Evolutionary conservation across 2,797 vertebrate genomes (phyloP).

Genomic region (Fistularia tabacaria): DNA sequence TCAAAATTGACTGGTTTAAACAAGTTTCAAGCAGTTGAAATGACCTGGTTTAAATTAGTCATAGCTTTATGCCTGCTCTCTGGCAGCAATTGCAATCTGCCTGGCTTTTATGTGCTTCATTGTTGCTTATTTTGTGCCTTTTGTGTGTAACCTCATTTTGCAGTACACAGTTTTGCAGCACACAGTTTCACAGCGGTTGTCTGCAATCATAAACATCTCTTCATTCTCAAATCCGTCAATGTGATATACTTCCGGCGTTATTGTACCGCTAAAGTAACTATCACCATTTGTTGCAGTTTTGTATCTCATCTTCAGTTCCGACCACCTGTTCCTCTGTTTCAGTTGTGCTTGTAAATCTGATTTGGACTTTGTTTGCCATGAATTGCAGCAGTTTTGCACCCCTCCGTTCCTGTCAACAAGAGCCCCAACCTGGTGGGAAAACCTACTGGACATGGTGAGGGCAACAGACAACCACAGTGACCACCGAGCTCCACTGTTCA

Average conservation of each 20-base stretch:
- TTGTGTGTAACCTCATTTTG: conserved; percentile 25
- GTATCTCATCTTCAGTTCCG: conserved; percentile 16
- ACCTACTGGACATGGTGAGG: conserved; percentile 66
- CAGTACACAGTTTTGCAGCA: conserved; percentile 19
- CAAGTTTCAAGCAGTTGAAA: conserved; percentile 16
- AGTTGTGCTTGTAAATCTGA: conserved; percentile 31
- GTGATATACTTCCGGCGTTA: conserved; percentile 13
- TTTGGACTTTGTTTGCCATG: conserved; percentile 49
- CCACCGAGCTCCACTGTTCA: too few relatives aligned
- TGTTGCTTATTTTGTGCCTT: conserved; percentile 35
- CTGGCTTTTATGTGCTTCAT: conserved; percentile 47
- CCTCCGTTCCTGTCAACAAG: conserved; percentile 50
- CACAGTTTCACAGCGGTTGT: conserved; percentile 19
- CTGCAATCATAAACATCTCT: conserved; percentile 15
- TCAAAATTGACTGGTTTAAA: conserved; percentile 6
- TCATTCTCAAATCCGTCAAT: conserved; percentile 19
- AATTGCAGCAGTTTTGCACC: conserved; percentile 39
- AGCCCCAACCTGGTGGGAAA: conserved; percentile 69
- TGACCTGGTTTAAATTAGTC: conserved; percentile 36
- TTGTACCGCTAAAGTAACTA: conserved; percentile 38
- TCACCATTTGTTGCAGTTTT: conserved; percentile 44
- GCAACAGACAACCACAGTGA: conserved; percentile 19
- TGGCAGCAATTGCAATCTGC: conserved; percentile 27
- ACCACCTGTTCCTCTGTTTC: conserved; percentile 25
- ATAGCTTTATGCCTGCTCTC: conserved; percentile 17